phyloP scores from a whole-genome alignment of 2,888 invertebrate genomes.

The Spilarctia lutea region DNA sequence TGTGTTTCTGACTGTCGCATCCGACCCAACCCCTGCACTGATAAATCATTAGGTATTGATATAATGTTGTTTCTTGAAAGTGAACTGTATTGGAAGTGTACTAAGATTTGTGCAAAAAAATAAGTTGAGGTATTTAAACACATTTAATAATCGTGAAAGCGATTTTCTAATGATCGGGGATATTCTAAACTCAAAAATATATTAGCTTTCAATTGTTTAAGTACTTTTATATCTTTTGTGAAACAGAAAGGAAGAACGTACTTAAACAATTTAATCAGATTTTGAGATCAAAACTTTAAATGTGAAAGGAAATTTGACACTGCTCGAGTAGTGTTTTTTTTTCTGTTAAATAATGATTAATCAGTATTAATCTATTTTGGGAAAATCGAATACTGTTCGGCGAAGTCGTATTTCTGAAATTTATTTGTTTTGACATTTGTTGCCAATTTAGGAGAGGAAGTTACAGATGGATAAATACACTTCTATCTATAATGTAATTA shows the following conservation, averaged over 20 bases:
- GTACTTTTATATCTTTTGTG: neutral
- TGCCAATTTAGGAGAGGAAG: neutral
- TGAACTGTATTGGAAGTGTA: too few species aligned
- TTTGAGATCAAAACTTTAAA: neutral
- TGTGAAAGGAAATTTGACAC: neutral
- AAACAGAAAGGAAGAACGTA: too few species aligned
- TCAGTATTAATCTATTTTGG: neutral
- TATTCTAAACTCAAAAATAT: neutral
- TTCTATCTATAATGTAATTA: neutral
- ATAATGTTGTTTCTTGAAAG: too few species aligned
- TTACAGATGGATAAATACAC: neutral
- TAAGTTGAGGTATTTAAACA: neutral
- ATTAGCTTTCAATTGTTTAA: neutral
- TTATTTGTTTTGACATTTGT: neutral
- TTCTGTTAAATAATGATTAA: neutral
- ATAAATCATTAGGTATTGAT: too few species aligned
- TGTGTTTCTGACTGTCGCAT: too few species aligned
- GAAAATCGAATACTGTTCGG: neutral
- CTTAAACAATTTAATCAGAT: too few species aligned
- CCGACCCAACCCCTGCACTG: too few species aligned
- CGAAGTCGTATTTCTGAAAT: neutral
- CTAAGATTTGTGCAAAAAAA: neutral
- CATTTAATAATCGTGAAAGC: neutral
- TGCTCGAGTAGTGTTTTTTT: neutral
- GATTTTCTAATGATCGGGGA: too few species aligned